Conservation (phyloP, 2,113 vertebrate species). For the Colius striatus region DNA sequence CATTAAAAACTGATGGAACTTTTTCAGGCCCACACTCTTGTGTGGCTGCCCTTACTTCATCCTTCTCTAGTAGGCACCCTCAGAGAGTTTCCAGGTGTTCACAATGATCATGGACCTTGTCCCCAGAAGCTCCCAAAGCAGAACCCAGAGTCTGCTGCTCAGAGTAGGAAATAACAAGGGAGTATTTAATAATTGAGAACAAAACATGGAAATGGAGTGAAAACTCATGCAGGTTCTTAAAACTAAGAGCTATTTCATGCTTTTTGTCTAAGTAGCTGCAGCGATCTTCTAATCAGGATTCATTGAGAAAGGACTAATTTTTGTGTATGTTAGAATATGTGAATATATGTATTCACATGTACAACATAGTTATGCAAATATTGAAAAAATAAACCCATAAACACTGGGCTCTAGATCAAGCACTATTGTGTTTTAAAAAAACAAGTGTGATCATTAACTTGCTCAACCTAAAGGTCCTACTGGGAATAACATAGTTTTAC, state of each 20-base stretch:
- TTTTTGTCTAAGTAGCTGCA: neutral
- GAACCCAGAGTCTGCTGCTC: neutral
- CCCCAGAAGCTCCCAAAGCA: neutral
- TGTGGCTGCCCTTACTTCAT: neutral
- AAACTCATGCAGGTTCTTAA: neutral
- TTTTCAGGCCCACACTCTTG: neutral
- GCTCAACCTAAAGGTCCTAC: neutral
- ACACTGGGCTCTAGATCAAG: neutral
- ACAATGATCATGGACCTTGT: neutral
- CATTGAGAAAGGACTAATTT: neutral
- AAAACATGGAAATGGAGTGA: neutral
- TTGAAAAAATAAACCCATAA: neutral
- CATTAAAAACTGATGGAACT: neutral
- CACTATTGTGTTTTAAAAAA: neutral
- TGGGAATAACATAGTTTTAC: neutral
- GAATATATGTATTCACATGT: neutral
- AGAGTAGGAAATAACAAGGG: neutral
- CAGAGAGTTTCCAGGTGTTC: neutral
- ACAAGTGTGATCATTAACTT: neutral
- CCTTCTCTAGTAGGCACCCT: neutral
- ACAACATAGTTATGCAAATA: neutral
- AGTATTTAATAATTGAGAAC: neutral
- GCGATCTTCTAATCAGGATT: neutral
- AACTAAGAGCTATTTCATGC: neutral
- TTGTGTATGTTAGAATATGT: neutral